Percentiles rank a stretch among this genome's conserved stretches.
Conservation (phyloP, 2,888 invertebrate genomes). For the Eupithecia exiguata region DNA sequence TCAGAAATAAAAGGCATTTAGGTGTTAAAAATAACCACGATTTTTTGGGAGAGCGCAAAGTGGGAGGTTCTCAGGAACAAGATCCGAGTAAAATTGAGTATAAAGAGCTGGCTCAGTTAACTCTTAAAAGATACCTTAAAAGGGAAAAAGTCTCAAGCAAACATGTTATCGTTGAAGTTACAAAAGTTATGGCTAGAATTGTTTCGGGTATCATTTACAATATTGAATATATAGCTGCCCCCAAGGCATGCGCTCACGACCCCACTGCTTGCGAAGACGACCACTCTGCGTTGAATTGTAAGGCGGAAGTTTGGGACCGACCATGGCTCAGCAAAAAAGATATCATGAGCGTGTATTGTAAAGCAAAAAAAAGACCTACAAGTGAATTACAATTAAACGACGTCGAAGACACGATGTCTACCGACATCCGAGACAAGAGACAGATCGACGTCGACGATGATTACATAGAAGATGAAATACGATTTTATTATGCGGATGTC, state of each 20-base stretch:
- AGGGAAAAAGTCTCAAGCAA: slow-evolving; percentile 40
- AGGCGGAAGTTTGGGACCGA: slow-evolving; percentile 79
- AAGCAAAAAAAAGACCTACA: slow-evolving; percentile 31
- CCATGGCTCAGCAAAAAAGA: slow-evolving; percentile 77
- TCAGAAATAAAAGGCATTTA: slow-evolving; percentile 33
- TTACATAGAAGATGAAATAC: slow-evolving; percentile 65
- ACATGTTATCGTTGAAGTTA: slow-evolving; percentile 56
- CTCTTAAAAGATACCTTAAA: slow-evolving; percentile 52
- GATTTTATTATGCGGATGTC: slow-evolving; percentile 65
- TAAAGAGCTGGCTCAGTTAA: slow-evolving; percentile 54
- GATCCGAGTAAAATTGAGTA: slow-evolving; percentile 50
- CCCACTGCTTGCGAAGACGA: slow-evolving; percentile 42
- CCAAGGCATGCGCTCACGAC: slow-evolving; percentile 47
- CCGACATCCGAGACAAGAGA: slow-evolving; percentile 49
- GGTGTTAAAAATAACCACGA: slow-evolving; percentile 22
- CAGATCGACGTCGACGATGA: slow-evolving; percentile 56
- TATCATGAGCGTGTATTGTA: slow-evolving; percentile 61
- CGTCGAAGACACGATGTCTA: slow-evolving; percentile 24
- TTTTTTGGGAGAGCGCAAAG: slow-evolving; percentile 6
- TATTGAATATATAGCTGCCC: slow-evolving; percentile 58
- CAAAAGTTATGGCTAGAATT: slow-evolving; percentile 52
- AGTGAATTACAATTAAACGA: slow-evolving; percentile 23
- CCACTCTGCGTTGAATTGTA: slow-evolving; percentile 62
- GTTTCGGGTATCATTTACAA: slow-evolving; percentile 57
- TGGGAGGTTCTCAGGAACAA: slow-evolving; percentile 39